Base-by-base conservation (phyloP, 2,797 vertebrate species). In the Phrynocephalus guinanensis region DNA sequence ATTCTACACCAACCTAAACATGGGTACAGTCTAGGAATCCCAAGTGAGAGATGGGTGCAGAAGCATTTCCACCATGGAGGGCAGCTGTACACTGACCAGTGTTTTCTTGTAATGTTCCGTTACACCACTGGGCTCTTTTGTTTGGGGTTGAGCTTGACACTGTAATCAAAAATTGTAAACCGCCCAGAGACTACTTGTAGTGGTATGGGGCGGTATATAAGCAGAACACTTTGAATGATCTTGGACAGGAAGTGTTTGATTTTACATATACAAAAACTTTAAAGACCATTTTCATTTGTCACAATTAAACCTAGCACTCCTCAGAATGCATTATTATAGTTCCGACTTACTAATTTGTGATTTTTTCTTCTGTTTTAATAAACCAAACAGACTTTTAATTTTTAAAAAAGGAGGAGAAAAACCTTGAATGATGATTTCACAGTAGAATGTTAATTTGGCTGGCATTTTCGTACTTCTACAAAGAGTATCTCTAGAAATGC, bases 351-450 rank as follows among this genome's bases (percentile, higher is more conserved):
- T 85, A 85, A 75, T 81, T 88, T 76, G 67, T 81, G 72, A 60
- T 60, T 30, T 81, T 81, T 84, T 75, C 73, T 73, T 80, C 68
- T 80, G 68, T 63, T 88, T 84, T 88, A 80, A 88, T 84, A 88
- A 88, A 50, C 68, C 70, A 84, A 84, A 75, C 24, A 83, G 77
- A 84, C 44, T 52, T 88, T 83, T 77, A 83, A 83, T 87, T 44
- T 44, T 44, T 83, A 73, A 73, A 73, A 79, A 60, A 13, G 24
- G n/a, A 72, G 72, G 52, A 20, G 20, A 18, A 50, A 73, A 70
- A 67, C 38, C 48, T 75, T 86, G 52, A 81, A 76, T 82, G 71
- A 76, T 82, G n/a, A 87, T 87, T 82, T 67, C 71, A 87, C 50
- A 76, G 79, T 6, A 56, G 67, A 87, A 82, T 52, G 16, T 76